Conservation (phyloP, 2,888 invertebrate genomes). For the Zootermopsis nevadensis region DNA sequence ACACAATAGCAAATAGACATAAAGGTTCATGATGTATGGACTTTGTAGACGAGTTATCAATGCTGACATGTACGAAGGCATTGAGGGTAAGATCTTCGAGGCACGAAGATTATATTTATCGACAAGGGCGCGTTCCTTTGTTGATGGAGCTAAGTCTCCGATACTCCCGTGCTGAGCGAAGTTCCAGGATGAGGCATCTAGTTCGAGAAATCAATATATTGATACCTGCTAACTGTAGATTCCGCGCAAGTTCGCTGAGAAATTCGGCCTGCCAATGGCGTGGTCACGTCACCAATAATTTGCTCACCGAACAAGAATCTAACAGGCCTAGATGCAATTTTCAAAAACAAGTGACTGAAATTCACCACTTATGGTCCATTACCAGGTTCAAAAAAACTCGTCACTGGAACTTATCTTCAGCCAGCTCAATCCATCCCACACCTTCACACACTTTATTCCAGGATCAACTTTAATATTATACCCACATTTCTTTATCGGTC, state of each 20-base stretch:
- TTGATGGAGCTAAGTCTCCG: not conserved
- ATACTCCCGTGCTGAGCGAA: not conserved
- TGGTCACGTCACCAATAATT: not conserved
- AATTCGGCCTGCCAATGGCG: not conserved
- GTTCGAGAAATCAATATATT: conserved; percentile 14
- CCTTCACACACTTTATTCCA: no score
- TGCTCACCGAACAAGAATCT: not conserved
- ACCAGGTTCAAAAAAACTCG: no score
- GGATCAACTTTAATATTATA: no score
- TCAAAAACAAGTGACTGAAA: not conserved
- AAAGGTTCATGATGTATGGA: not conserved
- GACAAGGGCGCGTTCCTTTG: conserved; percentile 4
- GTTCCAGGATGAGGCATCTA: not conserved
- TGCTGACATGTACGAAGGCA: not conserved
- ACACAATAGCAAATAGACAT: not conserved
- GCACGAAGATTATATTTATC: not conserved
- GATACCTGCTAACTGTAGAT: not conserved
- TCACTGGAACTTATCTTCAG: no score
- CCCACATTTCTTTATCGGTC: no score
- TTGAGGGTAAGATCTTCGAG: not conserved
- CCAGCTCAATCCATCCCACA: no score
- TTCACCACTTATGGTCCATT: no score
- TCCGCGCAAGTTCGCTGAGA: not conserved
- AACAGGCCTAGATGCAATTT: not conserved
- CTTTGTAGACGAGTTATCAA: not conserved